Evolutionary conservation across 2,113 vertebrate species (phyloP).

Genomic region (Ceyx margarethae): DNA sequence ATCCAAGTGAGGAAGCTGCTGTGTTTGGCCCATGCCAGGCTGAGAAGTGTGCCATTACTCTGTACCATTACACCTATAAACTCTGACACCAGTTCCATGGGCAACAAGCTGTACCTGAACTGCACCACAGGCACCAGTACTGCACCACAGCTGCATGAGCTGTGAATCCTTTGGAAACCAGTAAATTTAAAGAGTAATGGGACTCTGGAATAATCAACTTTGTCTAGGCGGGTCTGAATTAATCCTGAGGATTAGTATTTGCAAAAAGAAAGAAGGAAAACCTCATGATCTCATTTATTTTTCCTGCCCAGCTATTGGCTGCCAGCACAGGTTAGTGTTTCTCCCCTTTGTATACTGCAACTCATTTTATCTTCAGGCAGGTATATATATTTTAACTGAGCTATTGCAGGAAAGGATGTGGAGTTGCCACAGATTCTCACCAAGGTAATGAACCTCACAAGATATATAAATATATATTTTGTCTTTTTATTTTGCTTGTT

Average conservation of each 20-base stretch:
- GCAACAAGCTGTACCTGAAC: background rate
- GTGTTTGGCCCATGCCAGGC: background rate
- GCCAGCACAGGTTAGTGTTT: background rate
- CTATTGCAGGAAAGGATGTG: background rate
- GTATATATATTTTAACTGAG: background rate
- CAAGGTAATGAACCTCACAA: background rate
- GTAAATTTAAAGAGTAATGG: conserved; percentile 1
- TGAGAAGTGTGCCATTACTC: background rate
- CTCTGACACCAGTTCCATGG: background rate
- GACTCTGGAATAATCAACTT: background rate
- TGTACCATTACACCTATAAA: background rate
- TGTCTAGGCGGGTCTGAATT: background rate
- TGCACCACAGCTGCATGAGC: fast-evolving
- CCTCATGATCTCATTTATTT: background rate
- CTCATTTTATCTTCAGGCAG: background rate
- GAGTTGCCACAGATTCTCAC: background rate
- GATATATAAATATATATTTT: conserved; percentile 8
- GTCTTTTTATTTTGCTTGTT: background rate
- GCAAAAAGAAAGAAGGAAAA: background rate
- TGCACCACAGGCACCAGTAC: background rate
- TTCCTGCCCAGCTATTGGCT: background rate
- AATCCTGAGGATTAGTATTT: background rate
- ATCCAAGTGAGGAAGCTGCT: background rate
- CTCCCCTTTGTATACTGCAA: background rate
- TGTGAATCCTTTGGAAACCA: background rate